Base-by-base conservation (phyloP, 1,140 invertebrate species). In the Heliconius congener region DNA sequence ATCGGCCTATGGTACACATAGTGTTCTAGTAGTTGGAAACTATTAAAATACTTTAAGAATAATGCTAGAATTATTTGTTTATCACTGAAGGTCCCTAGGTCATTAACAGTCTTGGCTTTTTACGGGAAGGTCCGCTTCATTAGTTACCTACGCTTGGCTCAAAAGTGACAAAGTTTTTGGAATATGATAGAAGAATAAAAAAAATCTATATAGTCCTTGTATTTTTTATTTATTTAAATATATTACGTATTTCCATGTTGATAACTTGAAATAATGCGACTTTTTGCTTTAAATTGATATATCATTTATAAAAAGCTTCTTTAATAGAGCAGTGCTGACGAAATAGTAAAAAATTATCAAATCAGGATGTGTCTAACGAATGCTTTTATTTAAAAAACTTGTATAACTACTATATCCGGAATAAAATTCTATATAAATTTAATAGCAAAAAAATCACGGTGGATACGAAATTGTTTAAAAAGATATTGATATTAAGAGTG, bases 401-500 rank as follows among this genome's bases (percentile, higher is more conserved):
- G 60, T 66, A 66, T 76, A 42, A 16, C 60, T 70, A 50, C 37
- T 18, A 55, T 73, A 77, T 80, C 74, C 79, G 74, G 57, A 71
- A 77, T 27, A 73, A 52, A 74, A 74, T 57, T 19, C 60, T 30
- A 30, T 66, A 9, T 37, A 37, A 39, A 55, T 34, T 57, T 57
- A 37, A 74, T 39, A 42, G 73, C 30, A 76, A 78, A 76, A 80
- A 78, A 46, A 16, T 0, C 42, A 46, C 39, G 55, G 30, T 77
- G 76, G 77, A 87, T 80, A 82, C 76, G 78, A 84, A 87, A 86
- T 88, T 85, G 87, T 88, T 91, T 88, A 85, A 88, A 76, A 76
- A 85, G 88, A 90, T 90, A 90, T 90, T 85, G 89, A 89, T 89
- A 90, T 88, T 86, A 88, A 85, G 85, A 83, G 76, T 80, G 70